phyloP scores from a whole-genome alignment of 2,888 invertebrate species.

The Nomada flava region DNA sequence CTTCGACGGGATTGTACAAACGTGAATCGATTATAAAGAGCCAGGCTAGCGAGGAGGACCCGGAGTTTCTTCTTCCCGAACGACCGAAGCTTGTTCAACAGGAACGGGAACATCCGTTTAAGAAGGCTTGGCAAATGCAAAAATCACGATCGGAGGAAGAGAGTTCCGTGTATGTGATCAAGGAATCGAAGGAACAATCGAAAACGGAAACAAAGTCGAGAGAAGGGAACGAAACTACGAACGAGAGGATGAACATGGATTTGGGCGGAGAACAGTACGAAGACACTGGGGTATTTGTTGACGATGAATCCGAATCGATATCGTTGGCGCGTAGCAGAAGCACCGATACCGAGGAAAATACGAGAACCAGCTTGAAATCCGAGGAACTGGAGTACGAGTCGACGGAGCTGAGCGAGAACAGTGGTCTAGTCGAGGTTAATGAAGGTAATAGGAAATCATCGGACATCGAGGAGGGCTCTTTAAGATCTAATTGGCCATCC shows the following conservation, averaged over 20 bases:
- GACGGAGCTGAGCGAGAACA: slow-evolving; percentile 14
- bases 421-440: slow-evolving; percentile 54
- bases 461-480: slow-evolving; percentile 62
- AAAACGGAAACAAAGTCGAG: slow-evolving; percentile 23
- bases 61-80: slow-evolving; percentile 81
- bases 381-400: slow-evolving; percentile 54
- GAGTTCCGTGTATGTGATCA: slow-evolving; percentile 68
- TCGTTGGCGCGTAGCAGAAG: slow-evolving; percentile 56
- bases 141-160: slow-evolving; percentile 82
- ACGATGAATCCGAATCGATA: slow-evolving; percentile 61
- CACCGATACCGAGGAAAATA: slow-evolving; percentile 70
- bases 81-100: slow-evolving; percentile 82
- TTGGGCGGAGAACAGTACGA: slow-evolving; percentile 63
- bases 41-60: slow-evolving; percentile 83
- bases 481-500: slow-evolving; percentile 68
- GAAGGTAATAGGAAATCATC: slow-evolving; percentile 62
- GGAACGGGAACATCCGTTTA: slow-evolving; percentile 82
- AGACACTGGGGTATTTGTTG: slow-evolving; percentile 54
- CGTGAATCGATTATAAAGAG: slow-evolving; percentile 82
- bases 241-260: slow-evolving; percentile 20
- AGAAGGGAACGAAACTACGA: slow-evolving; percentile 6
- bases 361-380: slow-evolving; percentile 61
- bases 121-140: slow-evolving; percentile 83
- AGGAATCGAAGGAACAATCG: slow-evolving; percentile 48
- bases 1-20: slow-evolving; percentile 78